Conservation (phyloP, 2,113 vertebrate genomes). For the Corynorhinus townsendii region DNA sequence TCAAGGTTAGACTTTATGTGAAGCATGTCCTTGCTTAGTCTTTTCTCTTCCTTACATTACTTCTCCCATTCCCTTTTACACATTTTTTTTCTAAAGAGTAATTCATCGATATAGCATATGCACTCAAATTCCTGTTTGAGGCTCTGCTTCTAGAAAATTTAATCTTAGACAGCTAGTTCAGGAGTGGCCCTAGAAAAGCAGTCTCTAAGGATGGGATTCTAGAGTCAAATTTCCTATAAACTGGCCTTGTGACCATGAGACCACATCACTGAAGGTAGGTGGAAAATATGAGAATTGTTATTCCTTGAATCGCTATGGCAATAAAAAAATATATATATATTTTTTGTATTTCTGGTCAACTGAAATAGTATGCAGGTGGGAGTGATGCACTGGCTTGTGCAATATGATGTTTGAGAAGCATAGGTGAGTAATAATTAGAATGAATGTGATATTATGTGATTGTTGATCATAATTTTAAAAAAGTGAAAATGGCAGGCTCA, state of each 20-base stretch:
- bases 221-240: neutral
- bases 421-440: neutral
- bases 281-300: neutral
- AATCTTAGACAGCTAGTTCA: neutral
- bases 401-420: neutral
- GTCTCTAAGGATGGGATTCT: neutral
- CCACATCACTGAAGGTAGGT: neutral
- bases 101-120: neutral
- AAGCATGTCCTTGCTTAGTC: neutral
- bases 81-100: neutral
- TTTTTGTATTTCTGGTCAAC: neutral
- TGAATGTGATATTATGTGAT: neutral
- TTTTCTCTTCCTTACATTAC: neutral
- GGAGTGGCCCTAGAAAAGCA: neutral
- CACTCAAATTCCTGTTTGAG: neutral
- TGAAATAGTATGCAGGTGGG: neutral
- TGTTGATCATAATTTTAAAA: neutral
- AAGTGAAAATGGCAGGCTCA: neutral
- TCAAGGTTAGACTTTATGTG: neutral
- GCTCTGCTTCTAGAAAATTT: neutral
- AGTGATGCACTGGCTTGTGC: neutral
- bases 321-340: too few species aligned
- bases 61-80: neutral
- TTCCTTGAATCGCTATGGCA: neutral
- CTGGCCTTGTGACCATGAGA: neutral